These are phyloP conservation scores for Galleria mellonella DNA, from an alignment of 1,140 invertebrate species.

Conservation along the genomic window DNA sequence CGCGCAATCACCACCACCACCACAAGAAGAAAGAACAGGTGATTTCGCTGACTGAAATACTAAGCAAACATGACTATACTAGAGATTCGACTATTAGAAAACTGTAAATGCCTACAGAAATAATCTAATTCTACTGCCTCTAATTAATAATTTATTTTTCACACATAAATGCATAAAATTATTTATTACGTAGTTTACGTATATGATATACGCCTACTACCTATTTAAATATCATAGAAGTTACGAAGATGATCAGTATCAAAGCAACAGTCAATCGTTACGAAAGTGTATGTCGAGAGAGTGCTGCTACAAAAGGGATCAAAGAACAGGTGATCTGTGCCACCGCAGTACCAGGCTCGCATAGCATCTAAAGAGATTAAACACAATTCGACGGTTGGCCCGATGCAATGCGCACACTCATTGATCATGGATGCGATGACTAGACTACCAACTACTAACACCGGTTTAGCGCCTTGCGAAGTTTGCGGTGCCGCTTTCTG, in stretches of 20 bases:
- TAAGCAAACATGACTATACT: conserved; percentile 13
- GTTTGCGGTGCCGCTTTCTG: too few relatives aligned
- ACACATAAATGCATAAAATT: too few relatives aligned
- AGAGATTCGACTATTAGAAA: neutral
- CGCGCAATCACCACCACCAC: neutral
- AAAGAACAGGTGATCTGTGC: conserved; percentile 44
- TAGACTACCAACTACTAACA: neutral
- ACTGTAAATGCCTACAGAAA: too few relatives aligned
- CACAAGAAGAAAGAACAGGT: conserved; percentile 21
- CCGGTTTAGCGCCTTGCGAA: neutral
- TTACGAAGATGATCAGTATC: too few relatives aligned
- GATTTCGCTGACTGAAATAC: conserved; percentile 18
- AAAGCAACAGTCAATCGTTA: too few relatives aligned
- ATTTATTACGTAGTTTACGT: too few relatives aligned
- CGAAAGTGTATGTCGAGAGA: too few relatives aligned
- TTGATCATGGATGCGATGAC: neutral
- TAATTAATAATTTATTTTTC: too few relatives aligned
- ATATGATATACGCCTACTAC: too few relatives aligned
- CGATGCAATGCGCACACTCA: neutral
- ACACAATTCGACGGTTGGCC: conserved; percentile 22
- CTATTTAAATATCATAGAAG: too few relatives aligned
- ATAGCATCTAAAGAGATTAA: conserved; percentile 26
- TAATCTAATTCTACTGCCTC: too few relatives aligned
- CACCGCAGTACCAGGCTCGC: conserved; percentile 30
- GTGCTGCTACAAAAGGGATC: conserved; percentile 16